Evolutionary conservation across 2,797 vertebrate genomes (phyloP).

Genomic region (Balearica regulorum): DNA sequence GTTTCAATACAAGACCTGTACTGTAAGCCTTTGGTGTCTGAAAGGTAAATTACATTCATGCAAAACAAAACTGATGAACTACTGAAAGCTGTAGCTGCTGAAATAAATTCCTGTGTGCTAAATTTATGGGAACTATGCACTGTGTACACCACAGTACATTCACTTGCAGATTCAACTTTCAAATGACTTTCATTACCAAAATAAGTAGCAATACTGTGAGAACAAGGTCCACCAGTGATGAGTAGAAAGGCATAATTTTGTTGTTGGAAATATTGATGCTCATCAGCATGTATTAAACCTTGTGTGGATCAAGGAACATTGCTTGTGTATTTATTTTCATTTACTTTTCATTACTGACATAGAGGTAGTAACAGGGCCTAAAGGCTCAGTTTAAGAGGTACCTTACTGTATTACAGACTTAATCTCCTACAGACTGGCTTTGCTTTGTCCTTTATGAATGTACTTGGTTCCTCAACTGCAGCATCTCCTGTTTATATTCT

Average conservation of each 20-base stretch:
- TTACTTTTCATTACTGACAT: neutral
- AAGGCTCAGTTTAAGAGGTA: neutral
- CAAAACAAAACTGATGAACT: slow-evolving; percentile 74
- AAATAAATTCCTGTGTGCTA: slow-evolving; percentile 71
- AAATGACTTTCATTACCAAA: slow-evolving; percentile 20
- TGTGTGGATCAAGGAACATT: neutral
- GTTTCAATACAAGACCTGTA: slow-evolving; percentile 73
- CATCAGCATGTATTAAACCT: slow-evolving; percentile 13
- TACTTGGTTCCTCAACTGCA: neutral
- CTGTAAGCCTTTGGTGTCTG: slow-evolving; percentile 68
- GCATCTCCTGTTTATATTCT: neutral
- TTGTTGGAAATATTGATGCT: slow-evolving; percentile 55
- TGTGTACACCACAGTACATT: slow-evolving; percentile 35
- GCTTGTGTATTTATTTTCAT: slow-evolving; percentile 26
- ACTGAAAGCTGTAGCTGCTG: slow-evolving; percentile 69
- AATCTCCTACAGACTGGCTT: neutral
- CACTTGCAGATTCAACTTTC: slow-evolving; percentile 59
- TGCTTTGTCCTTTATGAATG: neutral
- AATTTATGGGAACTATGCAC: slow-evolving; percentile 61
- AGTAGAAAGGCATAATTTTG: slow-evolving; percentile 39
- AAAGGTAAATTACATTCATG: slow-evolving; percentile 72
- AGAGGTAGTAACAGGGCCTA: neutral
- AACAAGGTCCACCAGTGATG: slow-evolving; percentile 41
- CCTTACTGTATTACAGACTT: neutral
- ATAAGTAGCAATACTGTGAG: slow-evolving; percentile 37